Evolutionary conservation across 1,140 invertebrate species (phyloP), one percentile per base, ranked within the genome.

Genomic region (Phocides pigmalion): DNA sequence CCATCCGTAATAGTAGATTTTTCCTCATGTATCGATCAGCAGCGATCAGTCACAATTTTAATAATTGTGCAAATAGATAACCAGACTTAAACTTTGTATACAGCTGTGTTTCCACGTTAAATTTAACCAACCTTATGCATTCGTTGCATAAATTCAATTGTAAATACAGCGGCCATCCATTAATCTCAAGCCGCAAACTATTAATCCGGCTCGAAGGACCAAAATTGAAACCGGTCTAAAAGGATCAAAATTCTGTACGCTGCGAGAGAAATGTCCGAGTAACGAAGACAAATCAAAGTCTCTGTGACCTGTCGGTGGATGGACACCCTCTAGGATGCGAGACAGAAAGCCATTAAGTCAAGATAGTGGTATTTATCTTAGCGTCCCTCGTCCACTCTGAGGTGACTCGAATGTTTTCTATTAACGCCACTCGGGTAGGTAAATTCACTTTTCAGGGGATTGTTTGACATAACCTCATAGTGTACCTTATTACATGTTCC

Each of bases 271-370:
- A 74, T 81, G 87, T 87, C 84, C 71, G 62, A 73, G 80, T 90
- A 90, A 90, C 88, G 88, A 90, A 90, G 88, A 90, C 88, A 90
- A 90, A 90, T 90, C 86, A 87, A 83, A 84, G 77, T 73, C 65
- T 68, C 68, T 47, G 67, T 81, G 83, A 81, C 79, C 81, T 80
- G 82, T 66, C 74, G 64, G 58, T 56, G 75, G 79, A 80, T 76
- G 82, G 82, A 84, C 84, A 79, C 82, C 82, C 81, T 75, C 79
- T 69, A 72, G 80, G 75, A 78, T 66, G 69, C 56, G 72, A 82
- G 87, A 88, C 84, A 79, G 81, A 81, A 85, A 82, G 75, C 87
- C 81, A 89, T 89, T 88, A 88, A 85, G 74, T 82, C 76, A 73
- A 84, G 81, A 89, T 85, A 81, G 77, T 77, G 74, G 84, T 89